A percentile compares a stretch with the other conserved stretches of the same genome.
These are phyloP conservation scores for Apis mellifera DNA, from an alignment of 1,140 invertebrate species.

Conservation along the genomic window DNA sequence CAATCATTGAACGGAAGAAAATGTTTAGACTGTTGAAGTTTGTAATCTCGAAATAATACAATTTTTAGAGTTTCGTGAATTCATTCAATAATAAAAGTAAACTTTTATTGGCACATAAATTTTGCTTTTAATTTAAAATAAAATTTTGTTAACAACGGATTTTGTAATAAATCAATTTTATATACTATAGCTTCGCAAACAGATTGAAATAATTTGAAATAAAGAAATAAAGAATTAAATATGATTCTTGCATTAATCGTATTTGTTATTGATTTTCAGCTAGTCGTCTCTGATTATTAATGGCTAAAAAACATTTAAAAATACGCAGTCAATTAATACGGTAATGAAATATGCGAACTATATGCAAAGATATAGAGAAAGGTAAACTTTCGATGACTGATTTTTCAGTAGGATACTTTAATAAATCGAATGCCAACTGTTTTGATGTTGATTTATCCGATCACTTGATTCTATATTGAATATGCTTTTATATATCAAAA, in stretches of 20 bases:
- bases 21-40: no score
- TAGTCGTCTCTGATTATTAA: slow-evolving; percentile 22
- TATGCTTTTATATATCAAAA: no score
- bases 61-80: no score
- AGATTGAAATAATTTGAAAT: not conserved
- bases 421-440: slow-evolving; percentile 35
- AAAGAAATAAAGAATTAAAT: not conserved
- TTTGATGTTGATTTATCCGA: slow-evolving; percentile 43
- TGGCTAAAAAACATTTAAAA: slow-evolving; percentile 12
- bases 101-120: no score
- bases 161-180: no score
- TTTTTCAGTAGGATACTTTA: slow-evolving; percentile 18
- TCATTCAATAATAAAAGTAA: no score
- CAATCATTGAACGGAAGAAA: no score
- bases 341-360: slow-evolving; percentile 21
- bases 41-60: no score
- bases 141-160: no score
- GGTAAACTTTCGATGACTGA: slow-evolving; percentile 32
- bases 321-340: slow-evolving; percentile 32
- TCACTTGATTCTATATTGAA: slow-evolving; percentile 20
- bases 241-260: not conserved
- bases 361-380: slow-evolving; percentile 13
- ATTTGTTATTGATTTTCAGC: slow-evolving; percentile 22
- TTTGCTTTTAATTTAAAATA: no score
- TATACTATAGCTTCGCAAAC: no score